Conservation (phyloP, 2,797 vertebrate genomes). For the Pagetopsis macropterus region DNA sequence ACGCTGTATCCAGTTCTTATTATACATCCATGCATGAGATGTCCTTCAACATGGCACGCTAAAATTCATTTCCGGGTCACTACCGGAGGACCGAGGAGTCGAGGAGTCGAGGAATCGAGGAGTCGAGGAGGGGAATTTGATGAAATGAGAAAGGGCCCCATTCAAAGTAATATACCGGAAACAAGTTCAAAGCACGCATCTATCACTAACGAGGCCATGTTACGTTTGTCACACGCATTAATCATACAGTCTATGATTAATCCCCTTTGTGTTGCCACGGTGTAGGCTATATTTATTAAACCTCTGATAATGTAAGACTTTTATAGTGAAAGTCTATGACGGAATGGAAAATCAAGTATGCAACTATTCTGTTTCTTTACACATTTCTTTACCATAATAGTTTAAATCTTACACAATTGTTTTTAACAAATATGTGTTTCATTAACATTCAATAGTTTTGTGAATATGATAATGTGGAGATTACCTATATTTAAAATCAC, state of each 20-base stretch:
- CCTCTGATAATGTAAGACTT: neutral
- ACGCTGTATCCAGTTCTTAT: too few species aligned
- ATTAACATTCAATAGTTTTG: too few species aligned
- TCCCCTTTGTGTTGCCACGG: rapidly evolving
- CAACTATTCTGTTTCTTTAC: neutral
- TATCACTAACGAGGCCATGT: neutral
- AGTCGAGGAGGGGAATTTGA: too few species aligned
- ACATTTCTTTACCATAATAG: neutral
- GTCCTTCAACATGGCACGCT: too few species aligned
- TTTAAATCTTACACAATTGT: neutral
- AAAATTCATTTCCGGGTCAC: too few species aligned
- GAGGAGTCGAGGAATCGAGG: too few species aligned
- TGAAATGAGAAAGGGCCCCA: too few species aligned
- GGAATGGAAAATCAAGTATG: neutral
- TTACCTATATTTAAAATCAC: neutral
- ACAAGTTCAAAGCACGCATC: neutral
- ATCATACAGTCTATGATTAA: neutral
- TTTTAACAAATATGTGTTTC: neutral
- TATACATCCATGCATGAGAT: too few species aligned
- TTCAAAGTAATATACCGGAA: neutral
- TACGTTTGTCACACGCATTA: neutral
- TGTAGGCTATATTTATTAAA: too few species aligned
- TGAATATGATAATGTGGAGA: neutral
- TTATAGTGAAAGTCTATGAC: neutral
- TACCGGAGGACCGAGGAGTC: too few species aligned